Percentiles rank a stretch among this genome's conserved stretches.
These are phyloP conservation scores for Pheosia gnoma DNA, from an alignment of 2,888 invertebrate species.

Conservation along the genomic window DNA sequence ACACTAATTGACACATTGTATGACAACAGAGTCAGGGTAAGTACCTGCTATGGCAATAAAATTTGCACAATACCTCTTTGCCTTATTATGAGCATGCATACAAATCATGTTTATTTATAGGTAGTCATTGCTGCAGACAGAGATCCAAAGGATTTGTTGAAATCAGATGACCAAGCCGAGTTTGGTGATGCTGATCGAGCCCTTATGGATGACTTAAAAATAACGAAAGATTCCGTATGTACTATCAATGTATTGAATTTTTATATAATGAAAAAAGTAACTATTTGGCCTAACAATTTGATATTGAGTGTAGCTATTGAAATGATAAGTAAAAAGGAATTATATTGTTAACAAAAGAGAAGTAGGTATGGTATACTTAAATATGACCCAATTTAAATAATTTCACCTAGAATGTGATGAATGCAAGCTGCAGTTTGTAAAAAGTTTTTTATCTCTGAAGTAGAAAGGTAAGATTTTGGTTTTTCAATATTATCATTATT, in stretches of 20 bases:
- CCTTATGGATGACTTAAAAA: slow-evolving; percentile 97
- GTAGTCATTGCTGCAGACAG: slow-evolving; percentile 94
- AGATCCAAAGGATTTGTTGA: slow-evolving; percentile 90
- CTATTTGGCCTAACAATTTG: too few relatives aligned
- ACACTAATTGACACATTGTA: slow-evolving; percentile 98
- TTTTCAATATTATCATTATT: too few relatives aligned
- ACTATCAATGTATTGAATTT: background rate
- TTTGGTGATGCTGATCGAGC: slow-evolving; percentile 91
- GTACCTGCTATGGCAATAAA: slow-evolving; percentile 28
- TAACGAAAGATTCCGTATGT: slow-evolving; percentile 89
- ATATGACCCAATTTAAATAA: too few relatives aligned
- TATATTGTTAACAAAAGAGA: too few relatives aligned
- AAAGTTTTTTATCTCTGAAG: too few relatives aligned
- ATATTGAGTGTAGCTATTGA: too few relatives aligned
- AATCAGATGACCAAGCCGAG: slow-evolving; percentile 70
- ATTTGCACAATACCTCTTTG: background rate
- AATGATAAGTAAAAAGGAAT: too few relatives aligned
- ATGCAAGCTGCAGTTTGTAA: too few relatives aligned
- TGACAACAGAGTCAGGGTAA: slow-evolving; percentile 92
- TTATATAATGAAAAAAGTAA: too few relatives aligned
- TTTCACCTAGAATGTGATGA: too few relatives aligned
- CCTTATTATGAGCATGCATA: background rate
- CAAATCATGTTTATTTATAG: slow-evolving; percentile 63
- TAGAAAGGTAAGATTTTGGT: too few relatives aligned
- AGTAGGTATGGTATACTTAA: too few relatives aligned